Percentiles rank a stretch among this genome's conserved stretches.
Evolutionary conservation across 2,888 invertebrate genomes (phyloP).

Genomic region (Cenopis cana): DNA sequence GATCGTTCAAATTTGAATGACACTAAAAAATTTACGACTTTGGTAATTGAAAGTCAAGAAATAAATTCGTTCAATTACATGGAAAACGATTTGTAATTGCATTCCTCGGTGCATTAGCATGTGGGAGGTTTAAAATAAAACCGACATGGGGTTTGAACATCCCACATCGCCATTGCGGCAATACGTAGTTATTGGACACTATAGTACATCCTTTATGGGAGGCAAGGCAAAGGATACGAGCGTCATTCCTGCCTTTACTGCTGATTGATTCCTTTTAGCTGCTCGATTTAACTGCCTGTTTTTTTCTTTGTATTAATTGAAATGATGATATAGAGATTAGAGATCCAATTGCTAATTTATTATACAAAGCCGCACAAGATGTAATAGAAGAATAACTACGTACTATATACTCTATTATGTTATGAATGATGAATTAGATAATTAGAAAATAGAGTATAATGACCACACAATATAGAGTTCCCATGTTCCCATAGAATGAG

Average conservation of each 20-base stretch:
- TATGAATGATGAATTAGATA: too few relatives aligned
- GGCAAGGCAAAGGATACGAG: background rate
- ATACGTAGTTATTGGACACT: slow-evolving; percentile 4
- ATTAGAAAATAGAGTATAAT: background rate
- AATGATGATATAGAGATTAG: background rate
- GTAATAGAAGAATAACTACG: too few relatives aligned
- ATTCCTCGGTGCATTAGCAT: slow-evolving; percentile 46
- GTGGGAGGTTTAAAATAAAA: slow-evolving; percentile 33
- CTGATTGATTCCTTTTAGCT: slow-evolving; percentile 35
- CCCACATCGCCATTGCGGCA: slow-evolving; percentile 13
- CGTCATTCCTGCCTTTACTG: slow-evolving; percentile 28
- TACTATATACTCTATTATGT: too few relatives aligned
- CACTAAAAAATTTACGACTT: slow-evolving; percentile 33
- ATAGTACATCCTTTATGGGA: slow-evolving; percentile 14
- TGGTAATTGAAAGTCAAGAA: slow-evolving; percentile 42
- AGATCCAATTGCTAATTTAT: too few relatives aligned
- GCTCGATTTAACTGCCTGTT: slow-evolving; percentile 7
- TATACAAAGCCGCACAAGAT: background rate
- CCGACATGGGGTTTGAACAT: background rate
- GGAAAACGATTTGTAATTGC: slow-evolving; percentile 34
- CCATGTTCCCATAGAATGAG: background rate
- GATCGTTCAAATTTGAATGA: slow-evolving; percentile 16
- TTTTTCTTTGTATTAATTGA: background rate
- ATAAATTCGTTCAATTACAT: slow-evolving; percentile 45
- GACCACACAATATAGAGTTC: too few relatives aligned